Conservation (phyloP, 2,113 vertebrate genomes). For the Mastomys natalensis region DNA sequence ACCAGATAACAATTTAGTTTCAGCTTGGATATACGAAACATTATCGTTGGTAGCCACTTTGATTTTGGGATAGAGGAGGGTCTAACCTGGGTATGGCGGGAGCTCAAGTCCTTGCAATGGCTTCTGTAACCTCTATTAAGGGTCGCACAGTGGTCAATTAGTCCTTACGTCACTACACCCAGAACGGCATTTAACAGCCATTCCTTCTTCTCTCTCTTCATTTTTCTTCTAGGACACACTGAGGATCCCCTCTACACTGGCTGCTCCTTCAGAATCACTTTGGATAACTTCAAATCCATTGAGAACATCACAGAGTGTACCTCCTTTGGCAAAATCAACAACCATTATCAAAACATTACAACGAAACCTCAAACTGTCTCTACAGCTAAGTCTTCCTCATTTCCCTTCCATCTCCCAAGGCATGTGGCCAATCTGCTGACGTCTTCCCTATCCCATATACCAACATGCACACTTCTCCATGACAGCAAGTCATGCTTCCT, state of each 20-base stretch:
- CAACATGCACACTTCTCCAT: constrained; percentile 1
- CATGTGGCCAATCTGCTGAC: neutral
- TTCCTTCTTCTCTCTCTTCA: neutral
- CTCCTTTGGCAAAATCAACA: constrained; percentile 3
- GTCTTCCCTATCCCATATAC: neutral
- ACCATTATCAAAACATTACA: neutral
- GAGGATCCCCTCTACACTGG: neutral
- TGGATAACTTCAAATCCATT: neutral
- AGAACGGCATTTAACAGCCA: neutral
- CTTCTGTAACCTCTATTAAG: neutral
- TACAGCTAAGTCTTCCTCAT: neutral
- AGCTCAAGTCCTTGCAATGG: neutral
- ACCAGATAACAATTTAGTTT: neutral
- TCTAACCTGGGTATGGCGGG: neutral
- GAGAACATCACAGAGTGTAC: neutral
- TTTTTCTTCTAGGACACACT: neutral
- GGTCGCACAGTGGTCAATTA: neutral
- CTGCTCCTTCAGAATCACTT: neutral
- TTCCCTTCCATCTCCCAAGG: neutral
- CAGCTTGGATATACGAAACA: neutral
- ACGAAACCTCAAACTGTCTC: neutral
- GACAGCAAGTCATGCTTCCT: neutral
- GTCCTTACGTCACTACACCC: neutral
- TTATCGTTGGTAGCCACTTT: neutral
- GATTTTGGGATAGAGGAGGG: neutral